phyloP scores from a whole-genome alignment of 1,140 invertebrate genomes.

The Drosophila aff. region DNA sequence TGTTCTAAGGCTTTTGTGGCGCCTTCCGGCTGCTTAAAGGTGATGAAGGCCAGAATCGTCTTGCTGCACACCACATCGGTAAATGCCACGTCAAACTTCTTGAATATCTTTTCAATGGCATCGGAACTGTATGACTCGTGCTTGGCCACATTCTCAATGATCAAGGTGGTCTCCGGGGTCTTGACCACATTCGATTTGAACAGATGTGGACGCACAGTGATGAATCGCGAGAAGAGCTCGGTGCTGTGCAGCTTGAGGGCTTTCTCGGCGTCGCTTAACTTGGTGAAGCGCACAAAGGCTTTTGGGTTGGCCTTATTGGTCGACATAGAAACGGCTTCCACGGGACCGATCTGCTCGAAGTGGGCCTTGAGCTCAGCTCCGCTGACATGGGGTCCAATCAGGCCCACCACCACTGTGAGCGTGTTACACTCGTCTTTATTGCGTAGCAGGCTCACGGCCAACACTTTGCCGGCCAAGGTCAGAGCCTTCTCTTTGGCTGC shows the following conservation, averaged over 20 bases:
- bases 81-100: slow-evolving; percentile 56
- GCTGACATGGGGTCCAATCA: slow-evolving; percentile 43
- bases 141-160: slow-evolving; percentile 46
- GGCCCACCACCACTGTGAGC: slow-evolving; percentile 49
- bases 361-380: slow-evolving; percentile 35
- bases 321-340: slow-evolving; percentile 41
- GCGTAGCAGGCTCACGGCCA: slow-evolving; percentile 12
- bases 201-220: slow-evolving; percentile 38
- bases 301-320: slow-evolving; percentile 27
- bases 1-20: slow-evolving; percentile 51
- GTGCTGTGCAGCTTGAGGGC: slow-evolving; percentile 59
- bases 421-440: slow-evolving; percentile 2
- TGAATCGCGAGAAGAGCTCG: slow-evolving; percentile 53
- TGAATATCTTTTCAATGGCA: slow-evolving; percentile 55
- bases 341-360: slow-evolving; percentile 56
- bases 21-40: slow-evolving; percentile 42
- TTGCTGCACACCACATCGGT: slow-evolving; percentile 57
- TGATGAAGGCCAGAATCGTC: slow-evolving; percentile 56
- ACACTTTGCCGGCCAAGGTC: slow-evolving; percentile 27
- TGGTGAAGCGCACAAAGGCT: slow-evolving; percentile 51
- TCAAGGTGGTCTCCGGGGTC: slow-evolving; percentile 13
- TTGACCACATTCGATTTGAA: not conserved
- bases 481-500: slow-evolving; percentile 54
- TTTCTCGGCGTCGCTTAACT: slow-evolving; percentile 10
- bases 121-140: slow-evolving; percentile 35